A percentile compares a stretch with the other conserved stretches of the same genome.
phyloP scores from a whole-genome alignment of 2,888 invertebrate species.

The Drepana falcataria region DNA sequence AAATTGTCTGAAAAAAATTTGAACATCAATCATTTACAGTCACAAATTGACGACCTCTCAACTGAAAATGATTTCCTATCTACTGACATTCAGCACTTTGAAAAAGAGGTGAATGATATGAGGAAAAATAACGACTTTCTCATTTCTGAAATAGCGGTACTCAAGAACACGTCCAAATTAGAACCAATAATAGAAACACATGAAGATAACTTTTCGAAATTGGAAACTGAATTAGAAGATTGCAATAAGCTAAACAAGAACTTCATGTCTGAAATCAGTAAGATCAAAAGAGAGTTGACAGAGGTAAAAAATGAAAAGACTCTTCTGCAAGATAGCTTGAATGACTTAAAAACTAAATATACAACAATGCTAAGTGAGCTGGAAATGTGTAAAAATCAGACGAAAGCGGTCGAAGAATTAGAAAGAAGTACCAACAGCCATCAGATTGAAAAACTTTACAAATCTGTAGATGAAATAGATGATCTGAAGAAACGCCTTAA shows the following conservation, averaged over 20 bases:
- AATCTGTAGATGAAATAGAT: slow-evolving; percentile 57
- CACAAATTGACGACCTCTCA: slow-evolving; percentile 77
- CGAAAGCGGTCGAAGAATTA: slow-evolving; percentile 66
- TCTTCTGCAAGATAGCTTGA: slow-evolving; percentile 70
- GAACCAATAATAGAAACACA: slow-evolving; percentile 86
- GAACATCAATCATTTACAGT: slow-evolving; percentile 69
- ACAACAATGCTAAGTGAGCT: slow-evolving; percentile 68
- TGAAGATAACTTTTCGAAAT: slow-evolving; percentile 81
- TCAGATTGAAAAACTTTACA: slow-evolving; percentile 39
- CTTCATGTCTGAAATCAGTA: slow-evolving; percentile 79
- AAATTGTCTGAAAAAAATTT: slow-evolving; percentile 77
- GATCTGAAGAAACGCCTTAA: slow-evolving; percentile 59
- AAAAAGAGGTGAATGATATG: slow-evolving; percentile 81
- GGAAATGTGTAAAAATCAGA: slow-evolving; percentile 60
- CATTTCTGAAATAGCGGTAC: slow-evolving; percentile 81
- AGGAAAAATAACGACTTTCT: slow-evolving; percentile 85
- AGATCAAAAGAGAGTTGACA: slow-evolving; percentile 75
- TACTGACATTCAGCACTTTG: slow-evolving; percentile 70
- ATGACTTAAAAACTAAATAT: slow-evolving; percentile 74
- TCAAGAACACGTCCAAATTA: slow-evolving; percentile 81
- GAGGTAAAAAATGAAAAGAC: slow-evolving; percentile 62
- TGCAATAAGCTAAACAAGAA: slow-evolving; percentile 77
- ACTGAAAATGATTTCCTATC: slow-evolving; percentile 71
- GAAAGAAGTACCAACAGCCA: slow-evolving; percentile 56
- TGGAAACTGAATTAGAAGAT: slow-evolving; percentile 83